Base-by-base conservation (phyloP, 2,888 invertebrate genomes). In the Petrolisthes manimaculis region DNA sequence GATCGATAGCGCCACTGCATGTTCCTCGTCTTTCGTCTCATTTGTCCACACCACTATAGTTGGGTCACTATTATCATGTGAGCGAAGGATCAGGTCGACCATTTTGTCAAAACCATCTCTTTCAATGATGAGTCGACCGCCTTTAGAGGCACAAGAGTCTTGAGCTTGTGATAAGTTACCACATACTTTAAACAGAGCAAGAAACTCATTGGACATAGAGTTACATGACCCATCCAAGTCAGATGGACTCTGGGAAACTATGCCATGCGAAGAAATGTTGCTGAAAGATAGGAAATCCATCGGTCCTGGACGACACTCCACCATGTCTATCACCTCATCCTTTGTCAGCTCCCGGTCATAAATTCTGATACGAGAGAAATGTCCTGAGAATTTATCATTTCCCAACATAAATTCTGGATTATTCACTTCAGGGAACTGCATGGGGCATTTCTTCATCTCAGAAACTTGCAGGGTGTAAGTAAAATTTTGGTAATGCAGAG, bases 121-220 rank as follows among this genome's bases (percentile, higher is more conserved):
- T 18, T 75, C 51, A 71, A 56, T 82, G 37, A 86, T 75, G 12
- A 86, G 81, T 5, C 86, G 81, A 56, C 86, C 81, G 8, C 61
- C 82, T n/a, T 82, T 56, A 24, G 8, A 53, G n/a, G n/a, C 54
- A 37, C 86, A 86, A 51, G 75, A 61, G 3, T 8, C n/a, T 37
- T n/a, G 5, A 12, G 86, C 56, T 14, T 37, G 18, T 8, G 2
- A 12, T 12, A 82, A 77, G 37, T 74, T 24, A 5, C 9, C 18
- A 37, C 71, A 74, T 37, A 55, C 6, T 21, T 24, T 37, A 53
- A 86, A 86, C 61, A 86, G 14, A 37, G 75, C 86, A 18, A 86
- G 5, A 61, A 82, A 86, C 74, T 86, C 86, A 37, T 24, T 18
- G 14, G 75, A 56, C 51, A 55, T 74, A n/a, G 54, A 61, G 6